Base-by-base conservation (phyloP, 2,888 invertebrate species). In the Ceratothoa steindachneri region DNA sequence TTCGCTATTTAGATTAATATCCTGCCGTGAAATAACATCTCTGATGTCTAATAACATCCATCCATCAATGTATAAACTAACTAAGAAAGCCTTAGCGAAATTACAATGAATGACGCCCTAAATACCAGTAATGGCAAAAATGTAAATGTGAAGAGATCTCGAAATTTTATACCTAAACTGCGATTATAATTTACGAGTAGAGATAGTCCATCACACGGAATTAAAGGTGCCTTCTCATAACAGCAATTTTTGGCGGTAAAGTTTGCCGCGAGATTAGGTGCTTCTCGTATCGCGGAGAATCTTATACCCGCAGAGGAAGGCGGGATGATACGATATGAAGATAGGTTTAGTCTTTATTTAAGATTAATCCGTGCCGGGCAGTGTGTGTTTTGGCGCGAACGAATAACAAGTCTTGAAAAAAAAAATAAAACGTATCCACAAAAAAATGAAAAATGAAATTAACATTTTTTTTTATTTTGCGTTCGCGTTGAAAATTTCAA, bases 301-400 rank as follows among this genome's bases (percentile, higher is more conserved):
- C 19, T 19, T 55, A 19, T 41, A 9, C 15, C 7, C 24, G 24
- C 5, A 19, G 55, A 55, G 19, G 24, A 55, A 55, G 24, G 55
- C 19, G 19, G 55, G 24, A 55, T 5, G 55, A 55, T 19, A 55
- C 5, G 19, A 55, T 7, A 55, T 55, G 55, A 55, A 55, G 55
- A 55, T 55, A 19, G 55, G 19, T 55, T 19, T 55, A 19, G 55
- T 55, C 55, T 55, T 55, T 55, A 55, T 55, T 55, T 55, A 55
- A 55, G 55, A 22, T 22, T 55, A 55, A 55, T 55, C 55, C 55
- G 55, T 55, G 55, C 55, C 19, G 55, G 55, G 9, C 15, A 55
- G 55, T 55, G 55, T 55, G 55, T 55, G 55, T 55, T 55, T 55
- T 55, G 55, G 55, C 55, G 55, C 19, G 55, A 55, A 55, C 7